Evolutionary conservation across 2,888 invertebrate genomes (phyloP), one percentile per base, ranked within the genome.

Genomic region (Onthophagus sagittarius): DNA sequence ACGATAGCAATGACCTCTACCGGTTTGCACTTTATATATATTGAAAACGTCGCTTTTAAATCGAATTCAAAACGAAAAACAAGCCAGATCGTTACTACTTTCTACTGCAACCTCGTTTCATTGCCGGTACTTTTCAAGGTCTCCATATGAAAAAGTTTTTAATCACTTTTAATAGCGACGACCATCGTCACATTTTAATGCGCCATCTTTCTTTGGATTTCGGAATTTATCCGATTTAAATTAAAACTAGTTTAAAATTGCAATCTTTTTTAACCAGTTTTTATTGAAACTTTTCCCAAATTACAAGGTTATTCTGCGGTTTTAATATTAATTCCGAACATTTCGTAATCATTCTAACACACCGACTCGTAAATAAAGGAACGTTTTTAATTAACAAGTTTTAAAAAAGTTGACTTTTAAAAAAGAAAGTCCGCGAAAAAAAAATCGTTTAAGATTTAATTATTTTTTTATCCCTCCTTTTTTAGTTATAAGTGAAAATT

Each of bases 61-160:
- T 15, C 63, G 39, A 67, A 53, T 53, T 7, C 62, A 13, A 62
- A 31, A 62, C 62, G n/a, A 31, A n/a, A 71, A 23, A 32, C 63
- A 71, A 53, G 39, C 6, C 39, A 11, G 39, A 53, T 53, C 72
- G 63, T 72, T 73, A 74, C 73, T 72, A 77, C 77, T 77, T 77
- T 77, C 77, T 76, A 77, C 75, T 77, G 76, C 77, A 77, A 77
- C 77, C 77, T 77, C 77, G 76, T 75, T 77, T 76, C 73, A 74
- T 77, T 74, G 72, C 71, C 74, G 75, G 75, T 74, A 73, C 67
- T 72, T 73, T 77, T 77, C 77, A 77, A 77, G 77, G 77, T 75
- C 76, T 73, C 33, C 69, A 65, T 15, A 69, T 62, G 69, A 71
- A 74, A 69, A 72, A 33, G 23, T 23, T 23, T 23, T 23, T 23